A percentile compares a stretch with the other conserved stretches of the same genome.
Evolutionary conservation across 2,113 vertebrate genomes (phyloP).

Genomic region (Pseudopipra pipra): DNA sequence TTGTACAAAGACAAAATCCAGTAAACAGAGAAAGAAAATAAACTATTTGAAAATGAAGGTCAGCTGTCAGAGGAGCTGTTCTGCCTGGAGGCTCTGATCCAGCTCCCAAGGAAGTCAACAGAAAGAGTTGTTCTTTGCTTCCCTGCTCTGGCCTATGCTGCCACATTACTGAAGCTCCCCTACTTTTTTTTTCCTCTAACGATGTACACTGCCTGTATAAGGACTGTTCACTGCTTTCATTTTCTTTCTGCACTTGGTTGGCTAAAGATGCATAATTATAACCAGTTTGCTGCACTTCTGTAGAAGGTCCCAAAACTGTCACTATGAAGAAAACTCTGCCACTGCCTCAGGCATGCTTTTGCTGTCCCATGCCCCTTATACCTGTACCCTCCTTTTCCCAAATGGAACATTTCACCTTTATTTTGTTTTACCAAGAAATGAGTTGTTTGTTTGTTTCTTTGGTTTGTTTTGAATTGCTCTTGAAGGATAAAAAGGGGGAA

Average conservation of each 20-base stretch:
- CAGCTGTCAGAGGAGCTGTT: background rate
- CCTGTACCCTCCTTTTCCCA: constrained; percentile 38
- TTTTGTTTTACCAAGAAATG: constrained; percentile 42
- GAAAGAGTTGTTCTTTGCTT: background rate
- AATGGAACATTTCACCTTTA: constrained; percentile 40
- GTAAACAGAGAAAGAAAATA: background rate
- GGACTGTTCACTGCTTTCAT: constrained; percentile 33
- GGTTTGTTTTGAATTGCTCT: constrained; percentile 36
- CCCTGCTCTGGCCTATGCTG: constrained; percentile 6
- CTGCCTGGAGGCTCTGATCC: background rate
- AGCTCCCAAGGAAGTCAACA: background rate
- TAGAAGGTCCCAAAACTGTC: background rate
- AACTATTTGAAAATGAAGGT: background rate
- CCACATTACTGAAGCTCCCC: background rate
- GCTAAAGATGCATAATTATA: constrained; percentile 37
- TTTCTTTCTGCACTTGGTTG: constrained; percentile 46
- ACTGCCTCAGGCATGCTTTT: constrained; percentile 62
- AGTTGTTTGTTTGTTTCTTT: constrained; percentile 41
- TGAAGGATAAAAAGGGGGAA: background rate
- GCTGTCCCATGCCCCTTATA: constrained; percentile 44
- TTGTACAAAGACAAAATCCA: background rate
- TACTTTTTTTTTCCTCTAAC: background rate
- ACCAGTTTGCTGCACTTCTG: constrained; percentile 18
- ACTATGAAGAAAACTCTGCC: constrained; percentile 22
- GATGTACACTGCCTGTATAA: background rate